phyloP scores from a whole-genome alignment of 2,888 invertebrate species.

The Eupithecia subumbrata region DNA sequence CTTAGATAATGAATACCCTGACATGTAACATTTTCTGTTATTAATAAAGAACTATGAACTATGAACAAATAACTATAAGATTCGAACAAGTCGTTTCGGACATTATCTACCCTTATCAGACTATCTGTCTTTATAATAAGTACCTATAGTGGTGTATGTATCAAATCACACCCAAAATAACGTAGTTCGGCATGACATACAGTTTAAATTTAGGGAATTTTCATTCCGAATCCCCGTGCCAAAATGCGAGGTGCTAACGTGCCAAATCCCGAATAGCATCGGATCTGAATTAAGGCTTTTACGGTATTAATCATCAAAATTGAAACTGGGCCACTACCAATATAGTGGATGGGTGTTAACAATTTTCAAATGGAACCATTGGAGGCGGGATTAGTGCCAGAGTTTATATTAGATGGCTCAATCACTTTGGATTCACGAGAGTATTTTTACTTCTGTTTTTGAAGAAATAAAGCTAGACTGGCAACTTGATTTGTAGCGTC shows the following conservation, averaged over 20 bases:
- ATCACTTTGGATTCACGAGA: neutral
- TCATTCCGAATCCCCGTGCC: neutral
- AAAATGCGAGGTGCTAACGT: slow-evolving; percentile 15
- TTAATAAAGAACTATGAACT: no score
- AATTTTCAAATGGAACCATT: slow-evolving; percentile 41
- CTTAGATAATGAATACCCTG: no score
- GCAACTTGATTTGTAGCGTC: neutral
- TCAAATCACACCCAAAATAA: neutral
- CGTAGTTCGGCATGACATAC: neutral
- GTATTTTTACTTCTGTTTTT: neutral
- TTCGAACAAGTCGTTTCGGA: neutral
- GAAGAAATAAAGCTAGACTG: no score
- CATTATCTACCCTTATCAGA: neutral
- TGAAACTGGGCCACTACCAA: slow-evolving; percentile 39
- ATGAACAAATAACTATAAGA: neutral
- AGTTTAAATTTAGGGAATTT: neutral
- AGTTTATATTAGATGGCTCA: slow-evolving; percentile 1
- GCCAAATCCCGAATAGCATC: slow-evolving; percentile 29
- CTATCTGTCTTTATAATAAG: neutral
- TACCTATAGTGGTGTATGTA: neutral
- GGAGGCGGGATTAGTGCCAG: slow-evolving; percentile 33
- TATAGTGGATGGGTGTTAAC: slow-evolving; percentile 41
- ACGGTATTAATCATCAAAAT: slow-evolving; percentile 36
- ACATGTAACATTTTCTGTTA: no score
- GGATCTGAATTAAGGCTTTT: slow-evolving; percentile 32